Conservation (phyloP, 1,140 invertebrate genomes). For the Helicoverpa armigera region DNA sequence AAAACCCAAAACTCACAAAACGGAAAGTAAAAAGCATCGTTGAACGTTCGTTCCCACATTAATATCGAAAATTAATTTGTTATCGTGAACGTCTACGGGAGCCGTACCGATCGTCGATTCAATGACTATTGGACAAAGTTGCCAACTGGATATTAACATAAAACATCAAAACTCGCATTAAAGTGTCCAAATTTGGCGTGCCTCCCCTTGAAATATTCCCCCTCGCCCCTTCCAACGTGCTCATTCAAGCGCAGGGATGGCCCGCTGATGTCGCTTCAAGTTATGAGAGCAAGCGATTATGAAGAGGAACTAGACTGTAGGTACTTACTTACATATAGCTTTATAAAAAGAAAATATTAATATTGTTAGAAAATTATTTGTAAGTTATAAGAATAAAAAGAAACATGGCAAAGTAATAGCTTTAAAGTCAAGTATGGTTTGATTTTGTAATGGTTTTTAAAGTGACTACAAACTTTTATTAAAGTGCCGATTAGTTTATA, state of each 20-base stretch:
- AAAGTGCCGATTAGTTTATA: too few relatives aligned
- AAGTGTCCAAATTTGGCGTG: conserved; percentile 78
- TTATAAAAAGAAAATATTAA: neutral
- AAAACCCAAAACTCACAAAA: neutral
- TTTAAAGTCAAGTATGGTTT: too few relatives aligned
- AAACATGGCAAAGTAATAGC: too few relatives aligned
- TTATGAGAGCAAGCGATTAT: conserved; percentile 11
- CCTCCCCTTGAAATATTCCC: conserved; percentile 71
- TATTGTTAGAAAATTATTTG: too few relatives aligned
- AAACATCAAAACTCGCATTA: conserved; percentile 86
- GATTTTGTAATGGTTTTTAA: too few relatives aligned
- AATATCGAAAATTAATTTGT: conserved; percentile 53
- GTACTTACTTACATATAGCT: neutral
- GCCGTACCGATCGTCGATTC: conserved; percentile 59
- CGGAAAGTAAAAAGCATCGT: neutral
- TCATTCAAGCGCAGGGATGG: conserved; percentile 61
- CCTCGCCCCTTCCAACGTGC: conserved; percentile 65
- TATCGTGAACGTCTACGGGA: conserved; percentile 14
- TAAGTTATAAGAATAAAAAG: too few relatives aligned
- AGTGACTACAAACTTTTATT: too few relatives aligned
- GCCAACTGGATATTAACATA: conserved; percentile 78
- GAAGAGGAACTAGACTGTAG: neutral
- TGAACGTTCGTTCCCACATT: conserved; percentile 25
- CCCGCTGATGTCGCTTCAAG: conserved; percentile 52
- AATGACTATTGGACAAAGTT: conserved; percentile 75